Conservation (phyloP, 2,113 vertebrate species). For the Crotalus viridis region DNA sequence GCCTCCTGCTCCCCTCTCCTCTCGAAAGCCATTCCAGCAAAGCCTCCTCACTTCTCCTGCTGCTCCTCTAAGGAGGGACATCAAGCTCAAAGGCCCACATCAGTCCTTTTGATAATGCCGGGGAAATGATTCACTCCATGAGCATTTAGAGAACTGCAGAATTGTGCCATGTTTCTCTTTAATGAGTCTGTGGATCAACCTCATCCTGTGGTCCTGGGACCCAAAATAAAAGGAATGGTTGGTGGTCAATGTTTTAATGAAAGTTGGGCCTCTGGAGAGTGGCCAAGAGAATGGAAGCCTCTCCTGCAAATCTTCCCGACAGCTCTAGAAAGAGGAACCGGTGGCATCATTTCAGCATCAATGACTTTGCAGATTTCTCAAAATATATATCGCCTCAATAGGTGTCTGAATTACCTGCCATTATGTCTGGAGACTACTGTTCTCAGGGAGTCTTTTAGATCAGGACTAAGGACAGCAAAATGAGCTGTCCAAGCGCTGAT, state of each 20-base stretch:
- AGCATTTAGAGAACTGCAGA: constrained; percentile 37
- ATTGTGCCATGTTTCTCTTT: constrained; percentile 51
- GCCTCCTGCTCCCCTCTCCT: neutral
- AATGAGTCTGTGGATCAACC: constrained; percentile 40
- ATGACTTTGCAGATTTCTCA: constrained; percentile 15
- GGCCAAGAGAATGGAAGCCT: neutral
- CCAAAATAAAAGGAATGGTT: constrained; percentile 21
- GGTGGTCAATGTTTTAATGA: constrained; percentile 37
- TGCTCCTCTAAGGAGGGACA: neutral
- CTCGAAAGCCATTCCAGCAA: neutral
- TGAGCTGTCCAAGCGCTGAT: neutral
- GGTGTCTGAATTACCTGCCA: neutral
- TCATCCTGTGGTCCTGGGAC: constrained; percentile 32
- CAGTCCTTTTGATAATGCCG: constrained; percentile 41
- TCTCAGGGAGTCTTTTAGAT: neutral
- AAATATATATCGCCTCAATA: neutral
- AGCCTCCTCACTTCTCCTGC: neutral
- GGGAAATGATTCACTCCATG: constrained; percentile 45
- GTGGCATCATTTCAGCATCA: constrained; percentile 13
- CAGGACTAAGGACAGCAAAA: neutral
- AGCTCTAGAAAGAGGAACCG: neutral
- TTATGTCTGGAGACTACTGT: neutral
- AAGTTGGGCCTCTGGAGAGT: neutral
- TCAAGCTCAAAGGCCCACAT: constrained; percentile 38
- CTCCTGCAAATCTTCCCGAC: constrained; percentile 9